These are phyloP conservation scores for Enteromius mattozi DNA, from an alignment of 2,797 vertebrate genomes.

Conservation along the genomic window DNA sequence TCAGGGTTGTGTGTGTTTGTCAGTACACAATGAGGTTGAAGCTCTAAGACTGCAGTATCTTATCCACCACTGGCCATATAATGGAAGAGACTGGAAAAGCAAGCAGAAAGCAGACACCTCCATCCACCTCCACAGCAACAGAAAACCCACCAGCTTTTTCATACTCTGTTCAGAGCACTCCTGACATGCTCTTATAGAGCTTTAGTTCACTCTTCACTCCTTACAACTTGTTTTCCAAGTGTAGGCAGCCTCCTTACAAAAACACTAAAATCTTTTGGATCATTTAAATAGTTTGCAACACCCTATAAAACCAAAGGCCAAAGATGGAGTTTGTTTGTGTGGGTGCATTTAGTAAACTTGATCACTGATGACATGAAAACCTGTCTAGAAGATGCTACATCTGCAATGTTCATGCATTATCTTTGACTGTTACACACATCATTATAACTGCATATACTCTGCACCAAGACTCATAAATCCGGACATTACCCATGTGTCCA, in stretches of 20 bases:
- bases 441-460: background rate
- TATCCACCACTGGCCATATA: slow-evolving; percentile 11
- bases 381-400: background rate
- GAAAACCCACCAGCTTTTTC: slow-evolving; percentile 25
- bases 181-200: background rate
- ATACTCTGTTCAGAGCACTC: slow-evolving; percentile 6
- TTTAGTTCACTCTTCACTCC: background rate
- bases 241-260: slow-evolving; percentile 13
- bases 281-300: slow-evolving; percentile 2
- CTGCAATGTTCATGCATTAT: background rate
- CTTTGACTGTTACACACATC: slow-evolving; percentile 6
- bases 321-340: background rate
- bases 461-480: background rate
- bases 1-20: slow-evolving; percentile 11
- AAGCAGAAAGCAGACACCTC: slow-evolving; percentile 40
- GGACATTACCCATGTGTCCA: slow-evolving; percentile 4
- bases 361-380: background rate
- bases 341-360: slow-evolving; percentile 1
- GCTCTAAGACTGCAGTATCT: slow-evolving; percentile 17
- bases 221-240: background rate
- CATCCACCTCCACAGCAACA: slow-evolving; percentile 40
- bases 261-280: background rate
- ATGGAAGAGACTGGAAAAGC: slow-evolving; percentile 18
- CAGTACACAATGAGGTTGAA: slow-evolving; percentile 31
- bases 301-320: slow-evolving; percentile 19